Evolutionary conservation across 92 coral and sea anemone genomes (phyloP).

Genomic region (Desmophyllum pertusum): DNA sequence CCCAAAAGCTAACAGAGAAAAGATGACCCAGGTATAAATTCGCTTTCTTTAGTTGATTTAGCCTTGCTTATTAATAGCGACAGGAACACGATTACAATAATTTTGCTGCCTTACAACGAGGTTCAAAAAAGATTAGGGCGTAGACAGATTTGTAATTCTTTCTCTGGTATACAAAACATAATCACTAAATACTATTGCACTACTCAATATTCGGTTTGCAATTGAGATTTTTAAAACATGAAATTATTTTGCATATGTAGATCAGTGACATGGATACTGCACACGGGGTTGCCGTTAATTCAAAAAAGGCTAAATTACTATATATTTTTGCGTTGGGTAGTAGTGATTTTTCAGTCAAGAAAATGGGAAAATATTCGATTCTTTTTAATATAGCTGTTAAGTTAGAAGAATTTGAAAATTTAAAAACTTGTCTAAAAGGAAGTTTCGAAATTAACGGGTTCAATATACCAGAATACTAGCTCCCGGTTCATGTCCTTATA

Average conservation of each 20-base stretch:
- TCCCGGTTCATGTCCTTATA: not conserved
- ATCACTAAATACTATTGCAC: no score
- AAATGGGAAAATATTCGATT: not conserved
- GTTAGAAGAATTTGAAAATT: not conserved
- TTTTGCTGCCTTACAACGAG: not conserved
- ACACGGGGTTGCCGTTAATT: not conserved
- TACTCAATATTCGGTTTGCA: no score
- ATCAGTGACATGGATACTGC: not conserved
- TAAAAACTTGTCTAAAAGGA: no score
- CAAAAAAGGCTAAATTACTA: not conserved
- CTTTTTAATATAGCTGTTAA: not conserved
- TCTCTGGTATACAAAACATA: no score
- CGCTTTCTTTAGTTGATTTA: not conserved
- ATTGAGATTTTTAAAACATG: not conserved
- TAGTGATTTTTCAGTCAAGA: not conserved
- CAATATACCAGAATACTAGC: not conserved
- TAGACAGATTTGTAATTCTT: not conserved
- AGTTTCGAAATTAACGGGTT: not conserved
- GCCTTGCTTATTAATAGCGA: not conserved
- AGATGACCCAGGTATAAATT: slow-evolving; percentile 90
- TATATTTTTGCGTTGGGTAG: not conserved
- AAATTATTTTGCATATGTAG: no score
- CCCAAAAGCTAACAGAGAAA: slow-evolving; percentile 98
- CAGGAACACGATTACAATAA: not conserved
- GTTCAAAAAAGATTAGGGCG: not conserved